These are phyloP conservation scores for Echiichthys vipera DNA, from an alignment of 2,797 vertebrate species.

Conservation along the genomic window DNA sequence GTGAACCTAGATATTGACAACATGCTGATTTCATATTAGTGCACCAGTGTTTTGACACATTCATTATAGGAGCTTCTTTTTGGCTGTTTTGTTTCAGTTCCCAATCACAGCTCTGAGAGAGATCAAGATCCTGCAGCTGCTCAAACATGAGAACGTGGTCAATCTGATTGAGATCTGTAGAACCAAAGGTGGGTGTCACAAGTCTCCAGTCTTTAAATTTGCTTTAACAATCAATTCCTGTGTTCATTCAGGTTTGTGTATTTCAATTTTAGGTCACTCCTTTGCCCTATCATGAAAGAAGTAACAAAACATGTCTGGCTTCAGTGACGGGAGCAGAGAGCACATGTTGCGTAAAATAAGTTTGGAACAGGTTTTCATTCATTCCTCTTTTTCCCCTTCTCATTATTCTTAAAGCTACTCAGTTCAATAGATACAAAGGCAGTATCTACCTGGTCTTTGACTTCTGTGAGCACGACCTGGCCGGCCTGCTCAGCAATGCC, in stretches of 20 bases:
- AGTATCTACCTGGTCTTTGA: constrained; percentile 99
- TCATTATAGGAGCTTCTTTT: not conserved
- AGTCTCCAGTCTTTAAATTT: not conserved
- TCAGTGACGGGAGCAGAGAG: not conserved
- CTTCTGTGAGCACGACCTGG: constrained; percentile 98
- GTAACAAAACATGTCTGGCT: not conserved
- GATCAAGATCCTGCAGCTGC: constrained; percentile 97
- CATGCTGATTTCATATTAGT: not conserved
- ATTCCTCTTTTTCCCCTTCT: constrained; percentile 1
- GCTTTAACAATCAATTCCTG: not conserved
- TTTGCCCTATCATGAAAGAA: not conserved
- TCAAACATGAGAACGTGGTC: constrained; percentile 98
- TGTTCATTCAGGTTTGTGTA: not conserved
- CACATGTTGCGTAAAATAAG: not conserved
- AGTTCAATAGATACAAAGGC: constrained; percentile 97
- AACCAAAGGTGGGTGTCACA: constrained; percentile 91
- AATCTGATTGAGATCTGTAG: constrained; percentile 99
- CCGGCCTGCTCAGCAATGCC: constrained; percentile 95
- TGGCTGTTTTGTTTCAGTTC: constrained; percentile 83
- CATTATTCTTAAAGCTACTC: constrained; percentile 86
- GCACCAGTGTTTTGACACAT: not conserved
- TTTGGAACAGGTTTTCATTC: not conserved
- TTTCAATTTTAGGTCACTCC: not conserved
- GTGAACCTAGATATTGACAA: not conserved
- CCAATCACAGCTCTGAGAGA: constrained; percentile 97